A percentile compares a stretch with the other conserved stretches of the same genome.
Conservation (phyloP, 1,140 invertebrate genomes). For the Aphaenogaster rudis region DNA sequence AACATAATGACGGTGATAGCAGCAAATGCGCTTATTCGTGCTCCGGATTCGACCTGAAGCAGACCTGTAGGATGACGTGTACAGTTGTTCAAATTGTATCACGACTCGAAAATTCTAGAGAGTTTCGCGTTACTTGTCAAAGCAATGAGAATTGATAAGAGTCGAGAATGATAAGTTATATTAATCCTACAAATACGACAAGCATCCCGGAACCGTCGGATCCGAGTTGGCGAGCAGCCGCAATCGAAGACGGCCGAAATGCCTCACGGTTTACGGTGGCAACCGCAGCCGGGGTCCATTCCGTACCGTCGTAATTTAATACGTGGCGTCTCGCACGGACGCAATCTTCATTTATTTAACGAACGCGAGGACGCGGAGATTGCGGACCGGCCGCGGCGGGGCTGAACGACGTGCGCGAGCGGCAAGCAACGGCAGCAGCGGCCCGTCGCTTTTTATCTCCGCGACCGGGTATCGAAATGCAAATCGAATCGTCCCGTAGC, state of each 20-base stretch:
- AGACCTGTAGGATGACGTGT: not conserved
- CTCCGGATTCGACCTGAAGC: not conserved
- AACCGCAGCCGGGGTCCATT: constrained; percentile 1
- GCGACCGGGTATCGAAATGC: constrained; percentile 57
- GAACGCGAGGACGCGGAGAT: constrained; percentile 32
- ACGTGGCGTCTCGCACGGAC: constrained; percentile 34
- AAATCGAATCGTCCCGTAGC: constrained; percentile 55
- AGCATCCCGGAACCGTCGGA: not conserved
- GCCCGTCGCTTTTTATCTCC: constrained; percentile 48
- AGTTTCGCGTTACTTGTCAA: not conserved
- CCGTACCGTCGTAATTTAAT: constrained; percentile 50
- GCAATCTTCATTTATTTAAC: constrained; percentile 65
- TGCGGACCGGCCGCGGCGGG: constrained; percentile 4
- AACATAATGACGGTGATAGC: constrained; percentile 10
- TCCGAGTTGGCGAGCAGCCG: not conserved
- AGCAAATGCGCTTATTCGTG: not conserved
- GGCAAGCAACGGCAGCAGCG: not conserved
- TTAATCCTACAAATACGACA: not conserved
- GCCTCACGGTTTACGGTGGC: constrained; percentile 12
- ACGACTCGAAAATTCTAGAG: not conserved
- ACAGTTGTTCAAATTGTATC: not conserved
- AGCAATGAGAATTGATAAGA: not conserved
- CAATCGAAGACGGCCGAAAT: constrained; percentile 20
- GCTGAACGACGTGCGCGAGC: constrained; percentile 37
- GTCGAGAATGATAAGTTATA: not conserved